A percentile compares a stretch with the other conserved stretches of the same genome.
Evolutionary conservation across 1,140 invertebrate genomes (phyloP).

Genomic region (Mamestra configurata): DNA sequence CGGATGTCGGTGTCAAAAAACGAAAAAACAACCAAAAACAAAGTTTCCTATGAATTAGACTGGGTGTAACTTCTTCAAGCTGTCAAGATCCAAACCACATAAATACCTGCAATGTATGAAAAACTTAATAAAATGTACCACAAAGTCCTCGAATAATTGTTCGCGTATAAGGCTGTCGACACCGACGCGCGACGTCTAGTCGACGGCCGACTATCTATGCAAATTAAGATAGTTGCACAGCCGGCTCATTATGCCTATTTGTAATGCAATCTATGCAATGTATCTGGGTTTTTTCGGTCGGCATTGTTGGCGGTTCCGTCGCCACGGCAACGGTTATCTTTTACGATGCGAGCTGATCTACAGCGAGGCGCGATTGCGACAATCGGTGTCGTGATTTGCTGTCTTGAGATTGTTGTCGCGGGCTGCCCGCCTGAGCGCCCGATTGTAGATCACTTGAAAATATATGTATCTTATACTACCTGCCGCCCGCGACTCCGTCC

Average conservation of each 20-base stretch:
- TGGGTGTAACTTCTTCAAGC: too few species aligned
- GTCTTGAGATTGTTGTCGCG: slow-evolving; percentile 25
- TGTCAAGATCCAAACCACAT: not conserved
- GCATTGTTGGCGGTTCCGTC: slow-evolving; percentile 74
- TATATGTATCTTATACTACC: too few species aligned
- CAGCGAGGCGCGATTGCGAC: slow-evolving; percentile 24
- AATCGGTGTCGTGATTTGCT: slow-evolving; percentile 19
- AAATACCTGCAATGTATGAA: not conserved
- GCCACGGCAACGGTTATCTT: slow-evolving; percentile 75
- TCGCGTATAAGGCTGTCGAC: slow-evolving; percentile 9
- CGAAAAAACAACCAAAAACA: too few species aligned
- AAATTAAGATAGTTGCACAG: slow-evolving; percentile 74
- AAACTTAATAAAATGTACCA: slow-evolving; percentile 2
- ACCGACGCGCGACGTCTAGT: not conserved
- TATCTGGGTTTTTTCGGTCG: slow-evolving; percentile 81
- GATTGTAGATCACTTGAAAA: not conserved
- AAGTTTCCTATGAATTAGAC: too few species aligned
- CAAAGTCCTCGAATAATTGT: slow-evolving; percentile 20
- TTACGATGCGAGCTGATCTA: slow-evolving; percentile 57
- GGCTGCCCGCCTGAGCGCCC: not conserved
- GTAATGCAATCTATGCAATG: slow-evolving; percentile 85
- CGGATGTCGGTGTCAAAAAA: too few species aligned
- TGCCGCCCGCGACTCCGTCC: too few species aligned
- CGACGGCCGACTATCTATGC: slow-evolving; percentile 77
- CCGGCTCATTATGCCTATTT: slow-evolving; percentile 77